These are phyloP conservation scores for Nannoperca obscura DNA, from an alignment of 2,797 vertebrate genomes.

Conservation along the genomic window DNA sequence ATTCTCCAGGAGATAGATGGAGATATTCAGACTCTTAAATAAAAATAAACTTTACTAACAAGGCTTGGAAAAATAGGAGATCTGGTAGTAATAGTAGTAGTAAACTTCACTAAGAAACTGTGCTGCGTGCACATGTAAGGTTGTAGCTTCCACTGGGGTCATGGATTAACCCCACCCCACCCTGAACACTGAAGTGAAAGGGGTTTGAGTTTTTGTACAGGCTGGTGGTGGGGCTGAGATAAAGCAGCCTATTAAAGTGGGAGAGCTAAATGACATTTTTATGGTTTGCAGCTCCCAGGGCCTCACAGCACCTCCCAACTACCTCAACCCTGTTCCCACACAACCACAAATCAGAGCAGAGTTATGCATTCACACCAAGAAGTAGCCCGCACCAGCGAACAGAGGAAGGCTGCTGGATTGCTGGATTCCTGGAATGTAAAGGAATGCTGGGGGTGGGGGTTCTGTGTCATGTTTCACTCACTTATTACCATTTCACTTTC, in stretches of 20 bases:
- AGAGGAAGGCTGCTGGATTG: slow-evolving; percentile 70
- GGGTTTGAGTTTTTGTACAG: slow-evolving; percentile 34
- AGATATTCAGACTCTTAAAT: neutral
- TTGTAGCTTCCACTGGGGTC: slow-evolving; percentile 68
- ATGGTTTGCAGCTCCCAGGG: slow-evolving; percentile 70
- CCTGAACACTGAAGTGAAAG: slow-evolving; percentile 25
- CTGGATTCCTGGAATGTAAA: slow-evolving; percentile 87
- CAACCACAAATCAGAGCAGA: slow-evolving; percentile 76
- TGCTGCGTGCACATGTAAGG: slow-evolving; percentile 68
- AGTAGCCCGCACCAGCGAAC: slow-evolving; percentile 75
- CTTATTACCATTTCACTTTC: slow-evolving; percentile 66
- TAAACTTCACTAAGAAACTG: slow-evolving; percentile 78
- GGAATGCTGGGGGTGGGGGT: slow-evolving; percentile 77
- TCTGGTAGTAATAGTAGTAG: slow-evolving; percentile 39
- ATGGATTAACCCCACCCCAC: slow-evolving; percentile 19
- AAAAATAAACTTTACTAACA: slow-evolving; percentile 6
- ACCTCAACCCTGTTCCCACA: slow-evolving; percentile 70
- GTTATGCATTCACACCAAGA: slow-evolving; percentile 82
- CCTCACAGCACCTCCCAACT: slow-evolving; percentile 63
- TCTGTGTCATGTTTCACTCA: slow-evolving; percentile 83
- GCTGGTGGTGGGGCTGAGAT: slow-evolving; percentile 63
- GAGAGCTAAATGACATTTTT: slow-evolving; percentile 82
- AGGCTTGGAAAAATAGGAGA: slow-evolving; percentile 58
- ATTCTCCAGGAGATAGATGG: neutral
- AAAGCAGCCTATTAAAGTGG: slow-evolving; percentile 84